phyloP scores from a whole-genome alignment of 2,113 vertebrate species.

The Tenrec ecaudatus region DNA sequence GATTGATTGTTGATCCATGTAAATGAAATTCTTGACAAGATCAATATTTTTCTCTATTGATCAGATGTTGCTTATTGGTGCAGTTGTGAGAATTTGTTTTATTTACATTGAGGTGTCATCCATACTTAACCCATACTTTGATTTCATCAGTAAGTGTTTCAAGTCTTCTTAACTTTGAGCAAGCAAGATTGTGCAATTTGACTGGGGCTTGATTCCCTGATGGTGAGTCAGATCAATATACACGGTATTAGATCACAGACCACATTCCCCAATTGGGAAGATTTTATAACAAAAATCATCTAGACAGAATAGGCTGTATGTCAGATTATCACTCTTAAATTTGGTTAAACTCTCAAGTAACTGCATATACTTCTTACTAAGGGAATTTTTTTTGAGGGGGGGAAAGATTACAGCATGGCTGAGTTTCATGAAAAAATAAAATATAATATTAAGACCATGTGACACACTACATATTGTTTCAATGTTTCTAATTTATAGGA shows the following conservation, averaged over 20 bases:
- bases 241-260: not conserved
- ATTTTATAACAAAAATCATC: not conserved
- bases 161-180: not conserved
- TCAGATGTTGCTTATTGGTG: not conserved
- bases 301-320: not conserved
- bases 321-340: not conserved
- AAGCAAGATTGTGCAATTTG: not conserved
- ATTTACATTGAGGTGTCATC: not conserved
- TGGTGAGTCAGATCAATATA: not conserved
- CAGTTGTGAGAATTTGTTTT: not conserved
- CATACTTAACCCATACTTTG: not conserved
- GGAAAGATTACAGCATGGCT: not conserved
- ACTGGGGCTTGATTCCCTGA: not conserved
- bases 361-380: not conserved
- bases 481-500: slow-evolving; percentile 1
- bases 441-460: not conserved
- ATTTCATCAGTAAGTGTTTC: not conserved
- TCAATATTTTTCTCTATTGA: not conserved
- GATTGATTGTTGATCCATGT: not conserved
- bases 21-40: not conserved
- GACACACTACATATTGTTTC: not conserved
- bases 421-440: slow-evolving; percentile 11
- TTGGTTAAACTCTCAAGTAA: not conserved
- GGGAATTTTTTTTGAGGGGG: not conserved
- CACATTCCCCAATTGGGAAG: not conserved